Percentiles rank a stretch among this genome's conserved stretches.
These are phyloP conservation scores for Magallana ariakensis DNA, from an alignment of 1,140 invertebrate species.

Conservation along the genomic window DNA sequence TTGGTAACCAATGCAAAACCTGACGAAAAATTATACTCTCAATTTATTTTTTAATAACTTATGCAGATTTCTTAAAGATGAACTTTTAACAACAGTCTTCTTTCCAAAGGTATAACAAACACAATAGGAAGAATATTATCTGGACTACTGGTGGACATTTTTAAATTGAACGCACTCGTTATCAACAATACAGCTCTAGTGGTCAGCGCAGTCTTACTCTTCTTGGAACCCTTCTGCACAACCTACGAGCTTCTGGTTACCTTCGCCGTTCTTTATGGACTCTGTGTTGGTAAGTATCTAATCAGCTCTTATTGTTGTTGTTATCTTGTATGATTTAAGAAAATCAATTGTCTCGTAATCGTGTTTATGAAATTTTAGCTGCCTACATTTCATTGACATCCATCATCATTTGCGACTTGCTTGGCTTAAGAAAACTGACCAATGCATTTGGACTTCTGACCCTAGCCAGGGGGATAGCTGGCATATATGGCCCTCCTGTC, in stretches of 20 bases:
- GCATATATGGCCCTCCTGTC: conserved; percentile 87
- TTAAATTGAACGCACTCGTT: conserved; percentile 90
- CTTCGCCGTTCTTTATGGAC: conserved; percentile 94
- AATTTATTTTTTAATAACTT: too few relatives aligned
- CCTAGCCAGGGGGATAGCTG: conserved; percentile 94
- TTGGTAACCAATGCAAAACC: conserved; percentile 68
- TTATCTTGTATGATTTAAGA: too few relatives aligned
- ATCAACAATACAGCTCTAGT: conserved; percentile 97
- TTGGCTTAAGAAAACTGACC: conserved; percentile 96
- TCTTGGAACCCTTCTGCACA: conserved; percentile 90
- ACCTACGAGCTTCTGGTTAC: conserved; percentile 88
- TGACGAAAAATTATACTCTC: too few relatives aligned
- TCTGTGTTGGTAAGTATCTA: conserved; percentile 93
- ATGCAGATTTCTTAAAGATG: too few relatives aligned
- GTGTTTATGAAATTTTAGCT: conserved; percentile 79
- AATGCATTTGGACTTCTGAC: conserved; percentile 98
- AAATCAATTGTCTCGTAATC: too few relatives aligned
- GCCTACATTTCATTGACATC: conserved; percentile 98
- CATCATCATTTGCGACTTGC: conserved; percentile 96
- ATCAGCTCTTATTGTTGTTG: too few relatives aligned
- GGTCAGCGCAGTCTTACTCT: conserved; percentile 92
- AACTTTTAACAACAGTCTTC: background rate
- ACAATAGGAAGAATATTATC: conserved; percentile 82
- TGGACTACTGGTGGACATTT: conserved; percentile 81
- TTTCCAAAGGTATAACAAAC: conserved; percentile 77